Conservation (phyloP, 1,140 invertebrate genomes). For the Leptinotarsa texana region DNA sequence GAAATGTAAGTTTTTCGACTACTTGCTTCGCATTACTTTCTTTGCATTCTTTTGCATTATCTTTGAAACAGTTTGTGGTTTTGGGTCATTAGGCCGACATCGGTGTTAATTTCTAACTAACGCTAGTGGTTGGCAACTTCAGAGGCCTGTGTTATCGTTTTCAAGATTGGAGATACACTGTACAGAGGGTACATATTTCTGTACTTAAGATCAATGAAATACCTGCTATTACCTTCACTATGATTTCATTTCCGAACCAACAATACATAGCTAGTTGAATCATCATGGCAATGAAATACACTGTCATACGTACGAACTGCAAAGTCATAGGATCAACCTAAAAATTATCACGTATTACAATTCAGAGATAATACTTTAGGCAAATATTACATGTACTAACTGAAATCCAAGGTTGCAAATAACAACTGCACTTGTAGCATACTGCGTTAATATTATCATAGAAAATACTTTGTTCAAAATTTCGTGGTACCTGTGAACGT, state of each 20-base stretch:
- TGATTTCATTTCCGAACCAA: constrained; percentile 42
- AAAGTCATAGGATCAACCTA: constrained; percentile 33
- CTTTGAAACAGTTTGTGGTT: too few species aligned
- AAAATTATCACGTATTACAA: neutral
- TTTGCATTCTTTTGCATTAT: too few species aligned
- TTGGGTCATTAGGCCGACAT: too few species aligned
- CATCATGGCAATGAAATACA: constrained; percentile 42
- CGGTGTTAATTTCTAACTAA: too few species aligned
- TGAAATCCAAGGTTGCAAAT: constrained; percentile 42
- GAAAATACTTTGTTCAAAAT: constrained; percentile 33
- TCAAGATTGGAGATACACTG: too few species aligned
- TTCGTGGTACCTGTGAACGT: constrained; percentile 19
- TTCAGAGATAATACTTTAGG: too few species aligned
- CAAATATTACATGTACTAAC: constrained; percentile 31
- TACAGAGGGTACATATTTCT: too few species aligned
- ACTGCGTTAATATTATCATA: constrained; percentile 33
- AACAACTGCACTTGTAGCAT: constrained; percentile 32
- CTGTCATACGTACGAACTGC: constrained; percentile 29
- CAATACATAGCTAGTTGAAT: constrained; percentile 42
- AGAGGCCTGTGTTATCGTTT: too few species aligned
- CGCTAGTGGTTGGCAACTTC: too few species aligned
- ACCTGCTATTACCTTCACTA: constrained; percentile 25
- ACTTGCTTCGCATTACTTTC: too few species aligned
- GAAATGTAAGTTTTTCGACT: too few species aligned
- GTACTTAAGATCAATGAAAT: too few species aligned